These are phyloP conservation scores for Schrankia costaestrigalis DNA, from an alignment of 2,888 invertebrate species.

Conservation along the genomic window DNA sequence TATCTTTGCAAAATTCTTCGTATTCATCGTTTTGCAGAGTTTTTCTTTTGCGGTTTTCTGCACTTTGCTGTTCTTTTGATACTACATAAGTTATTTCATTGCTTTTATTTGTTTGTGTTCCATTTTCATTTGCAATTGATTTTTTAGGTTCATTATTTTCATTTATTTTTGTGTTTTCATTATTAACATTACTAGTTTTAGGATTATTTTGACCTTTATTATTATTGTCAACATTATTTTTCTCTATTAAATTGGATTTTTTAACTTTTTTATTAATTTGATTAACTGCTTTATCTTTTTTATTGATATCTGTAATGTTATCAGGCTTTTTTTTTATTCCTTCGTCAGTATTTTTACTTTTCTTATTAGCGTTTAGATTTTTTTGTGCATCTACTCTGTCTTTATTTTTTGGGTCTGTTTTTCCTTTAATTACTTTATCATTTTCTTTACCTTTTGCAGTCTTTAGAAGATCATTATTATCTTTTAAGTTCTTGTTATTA, in stretches of 20 bases:
- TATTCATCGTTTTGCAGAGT: background rate
- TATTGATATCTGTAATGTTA: slow-evolving; percentile 5
- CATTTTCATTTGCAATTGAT: background rate
- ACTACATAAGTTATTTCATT: too few relatives aligned
- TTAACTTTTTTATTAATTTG: background rate
- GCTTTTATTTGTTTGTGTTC: background rate
- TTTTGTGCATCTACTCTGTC: too few relatives aligned
- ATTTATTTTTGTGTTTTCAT: slow-evolving; percentile 12
- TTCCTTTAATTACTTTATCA: too few relatives aligned
- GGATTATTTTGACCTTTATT: slow-evolving; percentile 8
- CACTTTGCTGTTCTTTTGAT: background rate
- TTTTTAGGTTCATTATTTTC: slow-evolving; percentile 8
- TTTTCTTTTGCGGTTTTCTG: background rate
- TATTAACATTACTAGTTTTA: slow-evolving; percentile 6
- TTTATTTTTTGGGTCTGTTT: too few relatives aligned
- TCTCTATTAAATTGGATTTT: background rate
- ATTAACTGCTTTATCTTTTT: slow-evolving; percentile 11
- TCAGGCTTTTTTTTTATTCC: slow-evolving; percentile 6
- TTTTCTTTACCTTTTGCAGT: too few relatives aligned
- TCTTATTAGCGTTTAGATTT: too few relatives aligned
- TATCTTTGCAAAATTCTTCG: background rate
- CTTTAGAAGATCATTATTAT: too few relatives aligned
- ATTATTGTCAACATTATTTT: slow-evolving; percentile 12
- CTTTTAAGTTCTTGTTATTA: too few relatives aligned
- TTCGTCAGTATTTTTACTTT: too few relatives aligned